Percentiles rank a stretch among this genome's conserved stretches.
Conservation (phyloP, 2,113 vertebrate genomes). For the Gambusia holbrooki region DNA sequence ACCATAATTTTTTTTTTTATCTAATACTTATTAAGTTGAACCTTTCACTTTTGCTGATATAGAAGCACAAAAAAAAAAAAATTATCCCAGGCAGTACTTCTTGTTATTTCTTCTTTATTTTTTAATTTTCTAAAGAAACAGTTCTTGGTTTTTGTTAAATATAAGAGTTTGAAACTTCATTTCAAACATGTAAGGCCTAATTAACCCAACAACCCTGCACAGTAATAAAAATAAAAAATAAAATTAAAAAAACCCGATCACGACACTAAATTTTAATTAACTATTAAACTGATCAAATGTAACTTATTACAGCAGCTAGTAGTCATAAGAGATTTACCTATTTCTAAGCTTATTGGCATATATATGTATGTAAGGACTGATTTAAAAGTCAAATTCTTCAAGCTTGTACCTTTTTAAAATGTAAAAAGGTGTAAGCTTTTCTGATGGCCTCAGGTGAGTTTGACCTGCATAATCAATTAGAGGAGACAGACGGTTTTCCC, state of each 20-base stretch:
- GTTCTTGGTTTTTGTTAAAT: not conserved
- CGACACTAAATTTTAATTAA: not conserved
- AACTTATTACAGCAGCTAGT: not conserved
- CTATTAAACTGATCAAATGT: not conserved
- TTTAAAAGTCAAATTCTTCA: not conserved
- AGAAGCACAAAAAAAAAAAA: too few relatives aligned
- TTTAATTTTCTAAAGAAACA: not conserved
- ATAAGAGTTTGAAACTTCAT: not conserved
- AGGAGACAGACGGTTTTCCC: constrained; percentile 24
- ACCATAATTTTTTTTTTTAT: too few relatives aligned
- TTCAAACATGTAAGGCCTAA: not conserved
- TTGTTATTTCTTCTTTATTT: too few relatives aligned
- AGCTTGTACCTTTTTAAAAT: not conserved
- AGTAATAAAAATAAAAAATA: not conserved
- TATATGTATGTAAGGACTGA: not conserved
- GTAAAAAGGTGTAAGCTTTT: constrained; percentile 3
- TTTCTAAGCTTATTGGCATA: not conserved
- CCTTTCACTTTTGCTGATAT: too few relatives aligned
- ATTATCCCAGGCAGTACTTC: too few relatives aligned
- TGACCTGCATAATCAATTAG: constrained; percentile 12
- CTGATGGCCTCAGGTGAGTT: not conserved
- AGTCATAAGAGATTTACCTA: not conserved
- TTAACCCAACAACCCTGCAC: not conserved
- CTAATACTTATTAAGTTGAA: too few relatives aligned
- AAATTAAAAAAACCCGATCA: not conserved